Percentiles rank a stretch among this genome's conserved stretches.
Conservation (phyloP, 2,113 vertebrate species). For the Mastomys coucha region DNA sequence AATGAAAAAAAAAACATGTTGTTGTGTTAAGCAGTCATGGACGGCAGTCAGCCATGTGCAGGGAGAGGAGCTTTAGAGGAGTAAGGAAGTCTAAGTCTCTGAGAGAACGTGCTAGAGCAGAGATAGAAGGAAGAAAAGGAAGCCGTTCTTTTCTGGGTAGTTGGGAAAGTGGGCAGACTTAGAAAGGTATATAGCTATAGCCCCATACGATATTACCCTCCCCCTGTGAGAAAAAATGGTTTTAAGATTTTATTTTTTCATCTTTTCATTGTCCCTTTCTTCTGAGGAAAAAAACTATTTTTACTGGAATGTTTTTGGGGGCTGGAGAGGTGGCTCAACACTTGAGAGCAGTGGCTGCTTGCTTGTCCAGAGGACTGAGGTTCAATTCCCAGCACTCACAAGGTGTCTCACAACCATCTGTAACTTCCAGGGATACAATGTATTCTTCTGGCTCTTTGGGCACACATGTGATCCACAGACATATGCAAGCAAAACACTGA, state of each 20-base stretch:
- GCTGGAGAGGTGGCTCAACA: background rate
- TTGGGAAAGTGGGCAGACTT: background rate
- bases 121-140: background rate
- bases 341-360: background rate
- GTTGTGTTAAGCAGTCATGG: background rate
- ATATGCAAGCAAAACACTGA: background rate
- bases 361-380: background rate
- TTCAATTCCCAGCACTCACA: background rate
- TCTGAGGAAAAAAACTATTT: background rate
- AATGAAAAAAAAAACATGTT: no score
- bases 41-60: background rate
- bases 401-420: background rate
- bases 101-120: background rate
- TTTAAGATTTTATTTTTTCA: background rate
- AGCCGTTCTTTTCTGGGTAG: background rate
- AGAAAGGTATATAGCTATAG: background rate
- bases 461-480: background rate
- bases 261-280: background rate
- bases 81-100: background rate
- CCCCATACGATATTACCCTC: background rate
- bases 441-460: background rate
- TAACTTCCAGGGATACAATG: background rate
- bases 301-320: background rate
- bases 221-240: background rate
- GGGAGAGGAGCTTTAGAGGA: background rate